A percentile compares a stretch with the other conserved stretches of the same genome.
These are phyloP conservation scores for Pinna nobilis DNA, from an alignment of 1,140 invertebrate species.

Conservation along the genomic window DNA sequence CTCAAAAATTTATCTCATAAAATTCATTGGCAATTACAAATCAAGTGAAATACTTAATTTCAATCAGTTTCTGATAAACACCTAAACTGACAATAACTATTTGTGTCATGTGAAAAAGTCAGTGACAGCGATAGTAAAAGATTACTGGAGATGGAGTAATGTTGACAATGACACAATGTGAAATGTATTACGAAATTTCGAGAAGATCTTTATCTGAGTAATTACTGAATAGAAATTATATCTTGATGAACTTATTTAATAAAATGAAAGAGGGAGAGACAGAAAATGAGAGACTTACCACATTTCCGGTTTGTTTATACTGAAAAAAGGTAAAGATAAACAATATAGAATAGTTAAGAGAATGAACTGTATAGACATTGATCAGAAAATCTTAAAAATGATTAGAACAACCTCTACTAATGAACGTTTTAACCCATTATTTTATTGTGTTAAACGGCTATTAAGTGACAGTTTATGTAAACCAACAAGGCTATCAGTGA, in stretches of 20 bases:
- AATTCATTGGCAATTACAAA: too few relatives aligned
- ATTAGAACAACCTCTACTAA: not conserved
- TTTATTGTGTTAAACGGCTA: too few relatives aligned
- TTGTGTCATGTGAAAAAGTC: too few relatives aligned
- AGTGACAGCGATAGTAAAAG: not conserved
- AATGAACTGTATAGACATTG: not conserved
- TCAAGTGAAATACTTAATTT: too few relatives aligned
- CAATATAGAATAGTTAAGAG: not conserved
- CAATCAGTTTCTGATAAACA: too few relatives aligned
- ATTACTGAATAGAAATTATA: not conserved
- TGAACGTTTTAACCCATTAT: too few relatives aligned
- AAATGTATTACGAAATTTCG: not conserved
- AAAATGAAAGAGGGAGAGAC: not conserved
- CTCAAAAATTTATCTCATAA: too few relatives aligned
- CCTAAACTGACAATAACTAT: too few relatives aligned
- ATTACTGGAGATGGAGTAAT: not conserved
- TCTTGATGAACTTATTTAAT: not conserved
- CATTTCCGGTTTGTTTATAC: constrained; percentile 60
- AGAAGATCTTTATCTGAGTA: not conserved
- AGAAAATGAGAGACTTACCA: constrained; percentile 31
- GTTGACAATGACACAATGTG: not conserved
- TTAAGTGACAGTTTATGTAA: not conserved
- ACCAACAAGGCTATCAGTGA: too few relatives aligned
- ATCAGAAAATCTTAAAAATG: not conserved
- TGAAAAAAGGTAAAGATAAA: constrained; percentile 45